Conservation (phyloP, 1,140 invertebrate species). For the Lithobius niger region DNA sequence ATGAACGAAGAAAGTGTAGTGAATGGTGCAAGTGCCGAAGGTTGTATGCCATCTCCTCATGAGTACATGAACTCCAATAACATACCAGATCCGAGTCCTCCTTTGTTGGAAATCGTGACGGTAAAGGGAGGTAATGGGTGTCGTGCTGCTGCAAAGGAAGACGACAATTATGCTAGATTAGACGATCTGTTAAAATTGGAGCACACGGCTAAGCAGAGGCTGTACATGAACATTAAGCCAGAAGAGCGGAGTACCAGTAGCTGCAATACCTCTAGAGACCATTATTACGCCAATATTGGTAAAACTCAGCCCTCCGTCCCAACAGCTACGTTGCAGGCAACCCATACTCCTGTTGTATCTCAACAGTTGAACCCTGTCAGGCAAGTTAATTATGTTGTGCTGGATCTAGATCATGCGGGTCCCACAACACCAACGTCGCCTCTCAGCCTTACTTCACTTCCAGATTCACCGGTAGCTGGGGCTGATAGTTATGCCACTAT, state of each 20-base stretch:
- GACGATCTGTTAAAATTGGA: slow-evolving; percentile 26
- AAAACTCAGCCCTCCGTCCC: too few relatives aligned
- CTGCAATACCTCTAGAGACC: slow-evolving; percentile 15
- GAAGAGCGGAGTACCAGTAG: slow-evolving; percentile 11
- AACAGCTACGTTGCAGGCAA: too few relatives aligned
- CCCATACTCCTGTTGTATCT: too few relatives aligned
- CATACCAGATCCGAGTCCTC: not conserved
- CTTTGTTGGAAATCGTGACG: not conserved
- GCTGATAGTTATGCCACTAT: slow-evolving; percentile 77
- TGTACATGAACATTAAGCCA: slow-evolving; percentile 52
- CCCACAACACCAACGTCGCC: slow-evolving; percentile 39
- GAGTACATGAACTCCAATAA: slow-evolving; percentile 14
- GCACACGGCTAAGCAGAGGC: slow-evolving; percentile 27
- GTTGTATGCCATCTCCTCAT: not conserved
- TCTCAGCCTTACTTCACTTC: slow-evolving; percentile 26
- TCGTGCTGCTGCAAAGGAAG: not conserved
- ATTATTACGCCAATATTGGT: slow-evolving; percentile 17
- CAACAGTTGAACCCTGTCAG: slow-evolving; percentile 10
- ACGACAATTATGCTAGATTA: slow-evolving; percentile 37
- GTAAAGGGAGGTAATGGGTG: not conserved
- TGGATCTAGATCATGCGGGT: slow-evolving; percentile 47
- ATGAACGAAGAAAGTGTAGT: not conserved
- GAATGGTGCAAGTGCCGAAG: not conserved
- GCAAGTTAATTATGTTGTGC: slow-evolving; percentile 55
- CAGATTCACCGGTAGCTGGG: slow-evolving; percentile 25